These are phyloP conservation scores for Chloroceryle aenea DNA, from an alignment of 2,113 vertebrate genomes.

Conservation along the genomic window DNA sequence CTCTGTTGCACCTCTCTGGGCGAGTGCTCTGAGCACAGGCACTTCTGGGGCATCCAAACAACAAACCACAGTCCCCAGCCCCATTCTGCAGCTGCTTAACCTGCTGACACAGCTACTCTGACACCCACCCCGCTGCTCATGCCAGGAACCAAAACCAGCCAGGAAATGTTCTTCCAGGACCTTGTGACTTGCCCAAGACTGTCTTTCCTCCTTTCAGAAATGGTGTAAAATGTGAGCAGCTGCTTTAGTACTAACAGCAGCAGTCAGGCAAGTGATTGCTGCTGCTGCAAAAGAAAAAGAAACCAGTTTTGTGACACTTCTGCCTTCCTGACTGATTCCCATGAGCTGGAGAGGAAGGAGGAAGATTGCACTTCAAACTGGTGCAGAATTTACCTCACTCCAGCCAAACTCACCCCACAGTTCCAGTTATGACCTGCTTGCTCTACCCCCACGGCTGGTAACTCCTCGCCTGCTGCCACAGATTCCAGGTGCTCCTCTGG, in stretches of 20 bases:
- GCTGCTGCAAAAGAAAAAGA: neutral
- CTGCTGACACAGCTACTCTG: neutral
- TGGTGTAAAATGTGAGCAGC: neutral
- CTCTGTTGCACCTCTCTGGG: neutral
- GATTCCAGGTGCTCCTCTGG: neutral
- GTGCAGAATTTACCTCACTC: neutral
- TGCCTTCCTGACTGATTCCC: neutral
- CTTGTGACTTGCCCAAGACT: neutral
- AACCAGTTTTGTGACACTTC: neutral
- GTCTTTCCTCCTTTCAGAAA: neutral
- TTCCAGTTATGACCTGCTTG: neutral
- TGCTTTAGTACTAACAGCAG: neutral
- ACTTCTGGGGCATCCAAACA: neutral
- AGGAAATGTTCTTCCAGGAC: neutral
- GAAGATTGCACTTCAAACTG: neutral
- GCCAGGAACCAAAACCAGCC: neutral
- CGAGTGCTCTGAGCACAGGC: neutral
- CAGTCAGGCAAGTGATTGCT: neutral
- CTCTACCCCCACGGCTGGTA: neutral
- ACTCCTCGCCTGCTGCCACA: neutral
- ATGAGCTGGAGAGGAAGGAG: neutral
- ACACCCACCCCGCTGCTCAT: neutral
- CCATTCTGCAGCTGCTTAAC: neutral
- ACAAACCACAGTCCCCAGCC: neutral
- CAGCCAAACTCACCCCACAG: neutral